Conservation (phyloP, 2,113 vertebrate species). For the Cricetomys ansorgei region DNA sequence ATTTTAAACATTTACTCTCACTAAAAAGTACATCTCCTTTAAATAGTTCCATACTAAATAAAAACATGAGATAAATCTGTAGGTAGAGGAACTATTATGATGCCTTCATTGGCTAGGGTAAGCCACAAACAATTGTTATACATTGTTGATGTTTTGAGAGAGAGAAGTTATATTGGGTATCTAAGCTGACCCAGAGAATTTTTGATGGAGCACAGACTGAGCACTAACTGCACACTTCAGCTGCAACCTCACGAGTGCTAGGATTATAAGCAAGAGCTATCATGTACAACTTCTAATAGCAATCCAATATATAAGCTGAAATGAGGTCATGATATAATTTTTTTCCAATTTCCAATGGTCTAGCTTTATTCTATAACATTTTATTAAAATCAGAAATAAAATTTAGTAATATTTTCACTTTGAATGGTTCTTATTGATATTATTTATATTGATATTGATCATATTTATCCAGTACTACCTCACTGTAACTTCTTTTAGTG, state of each 20-base stretch:
- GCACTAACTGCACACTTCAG: not conserved
- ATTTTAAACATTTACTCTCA: not conserved
- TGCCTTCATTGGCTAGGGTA: not conserved
- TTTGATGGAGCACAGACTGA: not conserved
- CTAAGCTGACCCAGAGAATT: too few relatives aligned
- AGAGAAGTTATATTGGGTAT: too few relatives aligned
- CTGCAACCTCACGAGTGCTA: not conserved
- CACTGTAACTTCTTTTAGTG: not conserved
- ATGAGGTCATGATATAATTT: not conserved
- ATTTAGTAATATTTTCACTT: not conserved
- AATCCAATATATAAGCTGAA: not conserved
- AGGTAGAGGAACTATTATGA: not conserved
- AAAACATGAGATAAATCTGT: not conserved
- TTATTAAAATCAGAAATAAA: not conserved
- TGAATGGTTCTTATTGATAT: not conserved
- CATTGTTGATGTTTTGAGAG: not conserved
- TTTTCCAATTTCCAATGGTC: not conserved
- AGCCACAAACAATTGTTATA: not conserved
- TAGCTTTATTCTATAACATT: not conserved
- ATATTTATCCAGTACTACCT: too few relatives aligned
- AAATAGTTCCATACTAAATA: not conserved
- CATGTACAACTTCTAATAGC: not conserved
- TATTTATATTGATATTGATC: not conserved
- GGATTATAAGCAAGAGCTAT: not conserved
- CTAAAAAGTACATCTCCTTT: not conserved